These are phyloP conservation scores for Nesometra sesokonis DNA, from an alignment of 35 echinoderm and acorn worm genomes.

Conservation along the genomic window DNA sequence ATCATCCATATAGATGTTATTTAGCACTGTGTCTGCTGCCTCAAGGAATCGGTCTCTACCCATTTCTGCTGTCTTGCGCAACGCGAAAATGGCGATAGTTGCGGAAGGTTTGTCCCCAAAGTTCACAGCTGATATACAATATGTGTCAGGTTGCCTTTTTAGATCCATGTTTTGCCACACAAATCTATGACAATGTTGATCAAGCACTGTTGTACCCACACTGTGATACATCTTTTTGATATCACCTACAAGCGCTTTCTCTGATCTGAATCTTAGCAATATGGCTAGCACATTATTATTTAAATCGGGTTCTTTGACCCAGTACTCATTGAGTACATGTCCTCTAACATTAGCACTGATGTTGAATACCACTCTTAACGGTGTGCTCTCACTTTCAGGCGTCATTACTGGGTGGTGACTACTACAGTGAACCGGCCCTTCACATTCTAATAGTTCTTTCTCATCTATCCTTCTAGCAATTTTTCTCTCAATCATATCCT, in stretches of 20 bases:
- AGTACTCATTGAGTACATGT: conserved; percentile 4
- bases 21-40: too few relatives aligned
- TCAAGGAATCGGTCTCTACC: too few relatives aligned
- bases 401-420: neutral
- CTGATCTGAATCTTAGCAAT: neutral
- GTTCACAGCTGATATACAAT: neutral
- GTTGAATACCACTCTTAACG: conserved; percentile 1
- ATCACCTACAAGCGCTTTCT: conserved; percentile 4
- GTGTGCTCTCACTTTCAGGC: conserved; percentile 7
- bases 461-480: neutral
- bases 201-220: neutral
- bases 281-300: conserved; percentile 4
- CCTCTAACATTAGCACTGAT: neutral
- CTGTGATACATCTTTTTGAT: conserved; percentile 19
- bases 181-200: conserved; percentile 19
- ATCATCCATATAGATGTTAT: too few relatives aligned
- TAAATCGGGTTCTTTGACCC: conserved; percentile 8
- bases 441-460: too few relatives aligned
- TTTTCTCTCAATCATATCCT: neutral
- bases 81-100: too few relatives aligned
- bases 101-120: too few relatives aligned
- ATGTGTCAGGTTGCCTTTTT: neutral
- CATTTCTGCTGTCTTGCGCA: too few relatives aligned
- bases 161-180: conserved; percentile 1
- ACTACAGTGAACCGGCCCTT: too few relatives aligned